Base-by-base conservation (phyloP, 1,140 invertebrate species). In the Listronotus bonariensis region DNA sequence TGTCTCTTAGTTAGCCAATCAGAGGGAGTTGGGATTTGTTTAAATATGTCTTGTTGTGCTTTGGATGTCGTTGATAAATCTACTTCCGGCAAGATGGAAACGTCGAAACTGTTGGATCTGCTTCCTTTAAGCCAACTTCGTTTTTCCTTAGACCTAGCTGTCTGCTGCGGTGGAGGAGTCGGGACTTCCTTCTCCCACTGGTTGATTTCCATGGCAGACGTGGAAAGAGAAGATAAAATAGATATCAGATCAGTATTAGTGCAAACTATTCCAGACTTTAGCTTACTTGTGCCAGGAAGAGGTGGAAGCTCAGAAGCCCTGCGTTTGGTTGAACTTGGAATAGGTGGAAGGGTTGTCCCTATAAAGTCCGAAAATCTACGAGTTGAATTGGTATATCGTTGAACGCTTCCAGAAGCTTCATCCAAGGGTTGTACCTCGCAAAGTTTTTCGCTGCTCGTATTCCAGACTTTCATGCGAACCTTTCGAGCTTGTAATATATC, bases 401-500 rank as follows among this genome's bases (percentile, higher is more conserved):
- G 82, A 3, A 83, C 77, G 31, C 78, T 77, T 32, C 83, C 83
- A 1, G 81, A 81, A 0, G 80, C 79, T 62, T 89, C 88, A 64
- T 91, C 89, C 2, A 91, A 71, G 0, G 89, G 86, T 69, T 91
- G 88, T 1, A 92, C 88, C 76, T 92, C 91, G 74, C 89, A 91
- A 0, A 92, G 86, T 62, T 88, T 86, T 76, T 93, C 90, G 60
- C 84, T 87, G 51, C 88, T 88, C 3, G 89, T 92, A 48, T 89
- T 90, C 88, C 90, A 92, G 73, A 93, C 85, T 77, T 90, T 91
- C 82, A 92, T 86, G 43, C 87, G 82, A 0, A 89, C 91, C 82
- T 92, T 92, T 41, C 89, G 82, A 0, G 89, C 88, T 74, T 90
- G 89, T 17, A 92, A 87, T 38, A 93, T 92, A 72, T 92, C 89